phyloP scores from a whole-genome alignment of 2,113 vertebrate genomes.

The Maccullochella peelii region DNA sequence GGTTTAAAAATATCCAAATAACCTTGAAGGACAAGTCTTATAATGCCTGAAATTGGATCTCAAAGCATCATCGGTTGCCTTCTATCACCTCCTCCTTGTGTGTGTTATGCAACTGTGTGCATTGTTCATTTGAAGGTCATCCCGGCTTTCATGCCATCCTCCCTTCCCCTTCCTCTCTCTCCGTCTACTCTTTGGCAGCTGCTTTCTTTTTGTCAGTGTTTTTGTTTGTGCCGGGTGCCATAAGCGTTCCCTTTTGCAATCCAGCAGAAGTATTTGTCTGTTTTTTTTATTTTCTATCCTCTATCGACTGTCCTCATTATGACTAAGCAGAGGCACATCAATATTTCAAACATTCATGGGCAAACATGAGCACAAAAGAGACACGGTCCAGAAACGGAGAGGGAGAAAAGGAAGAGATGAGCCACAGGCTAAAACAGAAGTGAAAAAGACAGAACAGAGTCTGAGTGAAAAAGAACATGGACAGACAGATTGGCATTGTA shows the following conservation, averaged over 20 bases:
- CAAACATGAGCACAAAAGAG: conserved; percentile 44
- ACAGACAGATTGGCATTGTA: neutral
- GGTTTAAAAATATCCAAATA: no score
- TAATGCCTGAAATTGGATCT: neutral
- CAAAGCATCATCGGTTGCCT: neutral
- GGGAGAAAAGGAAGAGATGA: conserved; percentile 13
- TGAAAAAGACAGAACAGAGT: neutral
- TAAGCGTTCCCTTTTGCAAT: conserved; percentile 36
- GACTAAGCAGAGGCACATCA: conserved; percentile 49
- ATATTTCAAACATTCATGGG: conserved; percentile 61
- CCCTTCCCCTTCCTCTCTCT: neutral
- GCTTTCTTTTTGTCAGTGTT: conserved; percentile 3
- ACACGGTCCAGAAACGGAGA: conserved; percentile 30
- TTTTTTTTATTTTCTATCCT: conserved; percentile 29
- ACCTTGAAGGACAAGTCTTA: no score
- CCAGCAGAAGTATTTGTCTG: conserved; percentile 19
- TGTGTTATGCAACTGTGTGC: conserved; percentile 19
- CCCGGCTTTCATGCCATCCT: conserved; percentile 6
- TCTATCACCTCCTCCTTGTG: conserved; percentile 13
- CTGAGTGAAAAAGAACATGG: neutral
- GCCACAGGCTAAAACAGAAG: conserved; percentile 9
- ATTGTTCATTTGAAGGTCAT: conserved; percentile 58
- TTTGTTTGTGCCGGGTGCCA: conserved; percentile 22
- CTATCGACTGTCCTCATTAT: conserved; percentile 53
- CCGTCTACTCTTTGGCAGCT: conserved; percentile 21